Conservation (phyloP, 1,140 invertebrate genomes). For the Subanguina moxae region DNA sequence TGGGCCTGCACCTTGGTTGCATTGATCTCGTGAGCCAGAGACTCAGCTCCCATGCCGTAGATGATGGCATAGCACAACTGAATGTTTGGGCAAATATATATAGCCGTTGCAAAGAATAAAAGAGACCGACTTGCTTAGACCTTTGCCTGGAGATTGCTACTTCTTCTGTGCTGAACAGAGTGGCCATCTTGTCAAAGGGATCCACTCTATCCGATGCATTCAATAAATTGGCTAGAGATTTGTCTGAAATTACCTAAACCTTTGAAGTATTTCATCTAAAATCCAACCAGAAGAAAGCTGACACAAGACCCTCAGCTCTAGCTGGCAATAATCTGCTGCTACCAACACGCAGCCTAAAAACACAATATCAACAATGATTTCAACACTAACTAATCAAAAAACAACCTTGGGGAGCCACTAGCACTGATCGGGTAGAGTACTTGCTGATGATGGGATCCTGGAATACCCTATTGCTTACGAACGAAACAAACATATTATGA, state of each 20-base stretch:
- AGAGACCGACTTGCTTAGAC: slow-evolving; percentile 31
- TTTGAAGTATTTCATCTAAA: too few relatives aligned
- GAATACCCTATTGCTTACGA: too few relatives aligned
- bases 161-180: slow-evolving; percentile 59
- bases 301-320: slow-evolving; percentile 86
- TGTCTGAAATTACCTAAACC: too few relatives aligned
- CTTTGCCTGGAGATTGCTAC: background rate
- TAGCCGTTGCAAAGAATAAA: background rate
- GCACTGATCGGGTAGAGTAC: slow-evolving; percentile 18
- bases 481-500: too few relatives aligned
- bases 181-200: slow-evolving; percentile 1
- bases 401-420: slow-evolving; percentile 59
- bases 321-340: slow-evolving; percentile 89
- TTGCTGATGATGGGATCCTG: slow-evolving; percentile 70
- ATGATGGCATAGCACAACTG: slow-evolving; percentile 92
- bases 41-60: slow-evolving; percentile 88
- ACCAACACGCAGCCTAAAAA: slow-evolving; percentile 66
- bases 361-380: too few relatives aligned
- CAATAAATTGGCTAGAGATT: too few relatives aligned
- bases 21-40: slow-evolving; percentile 75
- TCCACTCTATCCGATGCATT: background rate
- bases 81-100: too few relatives aligned
- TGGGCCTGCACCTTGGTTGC: slow-evolving; percentile 76
- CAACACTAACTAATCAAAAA: background rate
- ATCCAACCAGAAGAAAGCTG: slow-evolving; percentile 69